Base-by-base conservation (phyloP, 2,113 vertebrate genomes). In the Gambusia holbrooki region DNA sequence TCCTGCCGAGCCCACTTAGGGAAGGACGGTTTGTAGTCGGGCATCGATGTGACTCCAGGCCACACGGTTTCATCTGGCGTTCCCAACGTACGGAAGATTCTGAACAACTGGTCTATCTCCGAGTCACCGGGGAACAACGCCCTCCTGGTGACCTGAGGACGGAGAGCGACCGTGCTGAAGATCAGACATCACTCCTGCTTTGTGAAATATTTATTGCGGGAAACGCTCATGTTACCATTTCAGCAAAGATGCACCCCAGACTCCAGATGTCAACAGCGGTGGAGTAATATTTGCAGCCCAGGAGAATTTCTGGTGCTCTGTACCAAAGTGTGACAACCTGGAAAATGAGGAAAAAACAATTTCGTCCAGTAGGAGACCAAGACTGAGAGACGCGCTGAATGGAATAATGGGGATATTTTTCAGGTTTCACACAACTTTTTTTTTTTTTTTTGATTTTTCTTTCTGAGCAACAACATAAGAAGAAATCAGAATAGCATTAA, bases 251-350 rank as follows among this genome's bases (percentile, higher is more conserved):
- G 87, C 97, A 99, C 33, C 97, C 97, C 69, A 98, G 89, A 84
- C 97, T 99, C 97, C 97, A 99, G 91, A 99, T 97, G 85, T 99
- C 97, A 5, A 98, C 97, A 3, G 97, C 96, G 37, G 97, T 98
- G 28, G 97, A 98, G 84, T 98, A 98, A 89, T 96, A 98, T 89
- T 98, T 98, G 90, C 97, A 98, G 28, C 97, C 97, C 76, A 98
- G 94, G 62, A 98, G 96, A 82, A 98, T 98, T 90, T 98, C 97
- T 2, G 97, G 97, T 51, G 97, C 97, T 82, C 97, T 90, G 93
- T 98, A 98, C 97, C 97, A 98, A 76, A 98, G 90, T 1, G 97
- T 98, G 73, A 98, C 97, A 80, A 98, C 97, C 97, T 98, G 81
- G 32, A 51, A 37, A 35, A 15, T 7, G 13, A 17, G 8, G 22